Conservation (phyloP, 2,113 vertebrate genomes). For the Arenaria interpres region DNA sequence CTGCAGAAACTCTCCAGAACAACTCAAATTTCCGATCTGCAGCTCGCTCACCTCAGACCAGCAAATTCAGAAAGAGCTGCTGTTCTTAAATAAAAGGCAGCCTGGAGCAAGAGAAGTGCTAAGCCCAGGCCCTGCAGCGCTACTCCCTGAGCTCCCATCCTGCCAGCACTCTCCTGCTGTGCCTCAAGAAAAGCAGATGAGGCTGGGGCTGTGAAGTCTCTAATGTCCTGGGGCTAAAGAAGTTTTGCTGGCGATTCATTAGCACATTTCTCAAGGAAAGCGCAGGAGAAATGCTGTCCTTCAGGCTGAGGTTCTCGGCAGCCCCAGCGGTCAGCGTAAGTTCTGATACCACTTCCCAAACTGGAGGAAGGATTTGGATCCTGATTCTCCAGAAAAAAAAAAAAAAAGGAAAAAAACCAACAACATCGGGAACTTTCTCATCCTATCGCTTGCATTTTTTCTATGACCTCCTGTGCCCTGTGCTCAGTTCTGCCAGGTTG, state of each 20-base stretch:
- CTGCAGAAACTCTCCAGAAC: not conserved
- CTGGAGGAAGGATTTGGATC: not conserved
- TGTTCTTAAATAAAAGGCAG: not conserved
- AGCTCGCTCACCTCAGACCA: not conserved
- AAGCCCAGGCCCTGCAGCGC: not conserved
- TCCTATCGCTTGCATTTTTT: not conserved
- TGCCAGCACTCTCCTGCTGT: not conserved
- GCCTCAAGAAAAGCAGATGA: not conserved
- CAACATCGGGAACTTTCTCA: not conserved
- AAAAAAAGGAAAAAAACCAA: too few species aligned
- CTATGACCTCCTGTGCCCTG: rapidly evolving
- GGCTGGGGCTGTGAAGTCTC: not conserved
- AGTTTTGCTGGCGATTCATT: not conserved
- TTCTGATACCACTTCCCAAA: not conserved
- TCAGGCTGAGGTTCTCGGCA: not conserved
- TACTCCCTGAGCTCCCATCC: not conserved
- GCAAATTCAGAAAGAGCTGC: not conserved
- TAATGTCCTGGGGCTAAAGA: not conserved
- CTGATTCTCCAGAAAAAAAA: not conserved
- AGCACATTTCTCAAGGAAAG: not conserved
- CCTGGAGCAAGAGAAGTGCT: not conserved
- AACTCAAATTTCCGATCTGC: not conserved
- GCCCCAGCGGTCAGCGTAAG: not conserved
- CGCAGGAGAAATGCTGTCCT: not conserved
- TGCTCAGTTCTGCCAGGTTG: not conserved